Percentiles rank a stretch among this genome's conserved stretches.
phyloP scores from a whole-genome alignment of 2,113 vertebrate species.

The Cnemophilus loriae region DNA sequence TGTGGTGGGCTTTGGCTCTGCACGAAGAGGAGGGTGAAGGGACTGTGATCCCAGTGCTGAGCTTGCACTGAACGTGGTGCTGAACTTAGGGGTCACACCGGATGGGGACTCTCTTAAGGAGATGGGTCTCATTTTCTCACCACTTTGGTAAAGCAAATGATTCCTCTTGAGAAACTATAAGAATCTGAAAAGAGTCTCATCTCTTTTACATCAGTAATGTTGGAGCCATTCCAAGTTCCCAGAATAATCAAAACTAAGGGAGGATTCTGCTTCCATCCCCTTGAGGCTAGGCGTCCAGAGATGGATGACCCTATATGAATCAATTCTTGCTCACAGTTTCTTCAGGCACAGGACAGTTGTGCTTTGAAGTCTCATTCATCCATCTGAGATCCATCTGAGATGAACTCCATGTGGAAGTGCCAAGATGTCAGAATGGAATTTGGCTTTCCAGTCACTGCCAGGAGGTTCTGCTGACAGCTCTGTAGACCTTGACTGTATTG shows the following conservation, averaged over 20 bases:
- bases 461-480: background rate
- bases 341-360: background rate
- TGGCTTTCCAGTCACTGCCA: background rate
- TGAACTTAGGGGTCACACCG: background rate
- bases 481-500: background rate
- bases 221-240: background rate
- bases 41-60: background rate
- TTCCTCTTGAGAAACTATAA: background rate
- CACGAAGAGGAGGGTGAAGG: background rate
- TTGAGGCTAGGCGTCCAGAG: background rate
- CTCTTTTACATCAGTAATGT: background rate
- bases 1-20: background rate
- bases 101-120: background rate
- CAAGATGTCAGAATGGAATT: background rate
- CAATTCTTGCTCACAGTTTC: background rate
- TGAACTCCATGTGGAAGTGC: accelerated
- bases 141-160: background rate
- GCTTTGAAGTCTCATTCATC: background rate
- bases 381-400: background rate
- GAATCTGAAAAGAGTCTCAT: background rate
- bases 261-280: background rate
- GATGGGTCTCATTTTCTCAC: background rate
- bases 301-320: background rate
- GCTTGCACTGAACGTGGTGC: accelerated
- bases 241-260: background rate